Conservation (phyloP, 2,888 invertebrate genomes). For the Drosophila histrio region DNA sequence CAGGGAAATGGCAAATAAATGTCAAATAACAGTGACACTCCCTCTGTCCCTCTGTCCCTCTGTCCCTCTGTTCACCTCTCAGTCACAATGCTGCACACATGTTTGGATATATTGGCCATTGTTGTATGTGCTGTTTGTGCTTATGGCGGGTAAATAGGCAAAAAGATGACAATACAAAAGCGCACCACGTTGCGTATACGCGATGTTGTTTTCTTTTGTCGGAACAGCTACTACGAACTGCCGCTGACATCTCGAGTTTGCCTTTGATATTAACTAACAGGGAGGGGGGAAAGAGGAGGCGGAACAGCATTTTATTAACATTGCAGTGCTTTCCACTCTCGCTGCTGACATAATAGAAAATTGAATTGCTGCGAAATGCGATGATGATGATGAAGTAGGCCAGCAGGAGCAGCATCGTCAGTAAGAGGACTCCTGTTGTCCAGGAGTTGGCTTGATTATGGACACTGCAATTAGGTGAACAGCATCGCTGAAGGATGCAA, state of each 20-base stretch:
- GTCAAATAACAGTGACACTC: conserved; percentile 73
- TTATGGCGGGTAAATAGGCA: conserved; percentile 52
- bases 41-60: background rate
- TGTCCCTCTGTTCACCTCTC: too few relatives aligned
- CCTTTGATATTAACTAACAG: conserved; percentile 47
- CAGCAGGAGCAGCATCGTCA: background rate
- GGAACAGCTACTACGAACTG: conserved; percentile 21
- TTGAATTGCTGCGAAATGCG: conserved; percentile 67
- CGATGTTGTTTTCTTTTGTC: conserved; percentile 12
- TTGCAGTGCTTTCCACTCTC: conserved; percentile 73
- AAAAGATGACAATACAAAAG: conserved; percentile 66
- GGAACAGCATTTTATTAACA: conserved; percentile 68
- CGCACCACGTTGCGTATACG: conserved; percentile 75
- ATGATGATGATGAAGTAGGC: background rate
- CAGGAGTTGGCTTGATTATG: conserved; percentile 35
- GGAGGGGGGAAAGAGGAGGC: background rate
- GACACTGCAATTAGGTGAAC: conserved; percentile 71
- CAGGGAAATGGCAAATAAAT: conserved; percentile 77
- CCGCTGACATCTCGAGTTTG: conserved; percentile 63
- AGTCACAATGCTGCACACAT: conserved; percentile 24
- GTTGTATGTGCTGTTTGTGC: conserved; percentile 36
- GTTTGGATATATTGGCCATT: conserved; percentile 57
- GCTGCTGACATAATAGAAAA: conserved; percentile 76
- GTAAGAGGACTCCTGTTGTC: background rate
- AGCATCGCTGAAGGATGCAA: conserved; percentile 64